Evolutionary conservation across 1,140 invertebrate genomes (phyloP), one percentile per base, ranked within the genome.

Genomic region (Cyrtorhinus lividipennis): DNA sequence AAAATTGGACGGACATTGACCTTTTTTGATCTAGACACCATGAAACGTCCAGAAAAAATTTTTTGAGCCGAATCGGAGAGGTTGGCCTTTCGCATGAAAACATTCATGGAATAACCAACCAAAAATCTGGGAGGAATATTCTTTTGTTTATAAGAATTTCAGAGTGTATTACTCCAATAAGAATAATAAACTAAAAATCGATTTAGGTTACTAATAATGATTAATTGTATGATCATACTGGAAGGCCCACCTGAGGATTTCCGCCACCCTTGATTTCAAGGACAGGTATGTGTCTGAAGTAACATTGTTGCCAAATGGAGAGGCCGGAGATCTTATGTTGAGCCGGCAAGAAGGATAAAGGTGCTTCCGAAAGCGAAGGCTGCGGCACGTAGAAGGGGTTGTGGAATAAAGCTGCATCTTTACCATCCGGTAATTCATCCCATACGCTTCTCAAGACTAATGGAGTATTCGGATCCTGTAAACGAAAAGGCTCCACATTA

Each of bases 291-390:
- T 90, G 94, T 1, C 91, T 82, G 67, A 89, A 85, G 74, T 92
- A 95, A 75, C 89, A 93, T 70, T 90, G 88, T 56, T 80, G 77
- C 91, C 91, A 95, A n/a, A 95, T 71, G 58, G 87, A 82, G 64
- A 92, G 72, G 66, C 73, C 75, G 3, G 81, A 73, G 46, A 87
- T 74, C 20, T 72, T 71, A 27, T 76, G 75, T 15, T 77, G 71
- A 1, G 83, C 65, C 23, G 63, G 59, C 8, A 74, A 59, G 13
- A 63, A 27, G 57, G 46, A 61, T 5, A 53, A 22, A 8, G 18
- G 8, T 5, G 48, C 5, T 5, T 53, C 3, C 8, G 20, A 53
- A 8, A 13, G 8, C 1, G 24, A 57, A 25, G 65, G 59, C 62
- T 67, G 24, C 30, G 73, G 70, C 10, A 78, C 70, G 68, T 80